These are phyloP conservation scores for Bolinopsis microptera DNA, from an alignment of 37 sponge, comb jelly and placozoan genomes.

Conservation along the genomic window DNA sequence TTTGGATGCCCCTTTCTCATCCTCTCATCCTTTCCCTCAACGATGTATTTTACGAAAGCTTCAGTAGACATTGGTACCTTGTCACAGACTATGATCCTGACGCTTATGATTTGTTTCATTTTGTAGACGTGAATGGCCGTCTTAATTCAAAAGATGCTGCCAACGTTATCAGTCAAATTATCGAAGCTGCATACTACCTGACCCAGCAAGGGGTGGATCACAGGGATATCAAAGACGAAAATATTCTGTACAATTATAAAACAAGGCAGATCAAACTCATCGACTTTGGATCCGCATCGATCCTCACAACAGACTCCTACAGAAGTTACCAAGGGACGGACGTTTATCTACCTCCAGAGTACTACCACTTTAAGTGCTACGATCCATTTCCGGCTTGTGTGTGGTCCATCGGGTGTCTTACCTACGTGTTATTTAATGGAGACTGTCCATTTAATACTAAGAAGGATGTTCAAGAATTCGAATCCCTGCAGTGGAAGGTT, in stretches of 20 bases:
- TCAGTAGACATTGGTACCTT: constrained; percentile 31
- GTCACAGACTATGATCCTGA: constrained; percentile 25
- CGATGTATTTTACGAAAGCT: not conserved
- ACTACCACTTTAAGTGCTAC: constrained; percentile 30
- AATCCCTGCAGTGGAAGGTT: not conserved
- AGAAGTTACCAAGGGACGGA: constrained; percentile 14
- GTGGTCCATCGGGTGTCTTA: constrained; percentile 49
- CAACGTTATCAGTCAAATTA: constrained; percentile 3
- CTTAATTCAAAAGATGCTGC: not conserved
- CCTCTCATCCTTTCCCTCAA: constrained; percentile 18
- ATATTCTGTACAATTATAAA: constrained; percentile 28
- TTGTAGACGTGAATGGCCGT: constrained; percentile 3
- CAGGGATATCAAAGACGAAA: constrained; percentile 65
- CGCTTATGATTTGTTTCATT: constrained; percentile 2
- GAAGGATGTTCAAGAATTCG: not conserved
- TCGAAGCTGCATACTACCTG: constrained; percentile 7
- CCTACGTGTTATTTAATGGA: constrained; percentile 11
- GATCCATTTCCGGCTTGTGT: constrained; percentile 34
- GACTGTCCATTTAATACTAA: constrained; percentile 1
- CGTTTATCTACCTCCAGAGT: constrained; percentile 46
- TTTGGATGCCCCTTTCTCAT: constrained; percentile 48
- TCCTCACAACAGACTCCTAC: not conserved
- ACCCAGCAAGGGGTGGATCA: constrained; percentile 44
- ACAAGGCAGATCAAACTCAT: constrained; percentile 30
- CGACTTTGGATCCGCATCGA: constrained; percentile 38